Evolutionary conservation across 1,140 invertebrate species (phyloP).

Genomic region (Heliconius hewitsoni): DNA sequence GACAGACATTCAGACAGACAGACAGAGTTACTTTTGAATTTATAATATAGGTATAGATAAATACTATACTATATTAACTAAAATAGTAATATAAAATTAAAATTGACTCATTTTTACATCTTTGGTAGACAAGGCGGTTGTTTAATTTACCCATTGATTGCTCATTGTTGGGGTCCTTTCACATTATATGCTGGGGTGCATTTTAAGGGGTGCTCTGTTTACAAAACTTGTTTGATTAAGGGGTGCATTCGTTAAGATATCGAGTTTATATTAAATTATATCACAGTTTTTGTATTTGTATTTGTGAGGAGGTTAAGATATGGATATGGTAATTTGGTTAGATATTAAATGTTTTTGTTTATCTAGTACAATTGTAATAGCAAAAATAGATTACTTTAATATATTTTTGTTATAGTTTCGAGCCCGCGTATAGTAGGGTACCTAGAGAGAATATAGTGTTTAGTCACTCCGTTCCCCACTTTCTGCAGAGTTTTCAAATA

Average conservation of each 20-base stretch:
- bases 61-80: no score
- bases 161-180: conserved; percentile 65
- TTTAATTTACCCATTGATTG: conserved; percentile 77
- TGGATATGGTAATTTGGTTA: background rate
- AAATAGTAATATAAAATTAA: background rate
- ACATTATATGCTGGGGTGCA: conserved; percentile 58
- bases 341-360: conserved; percentile 1
- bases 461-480: no score
- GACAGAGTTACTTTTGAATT: no score
- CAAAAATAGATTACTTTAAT: background rate
- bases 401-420: background rate
- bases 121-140: conserved; percentile 54
- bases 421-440: no score
- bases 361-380: background rate
- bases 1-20: no score
- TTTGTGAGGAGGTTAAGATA: conserved; percentile 4
- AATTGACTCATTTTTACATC: conserved; percentile 8
- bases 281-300: conserved; percentile 33
- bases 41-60: no score
- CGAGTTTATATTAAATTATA: conserved; percentile 63
- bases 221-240: conserved; percentile 57
- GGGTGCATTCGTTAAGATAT: conserved; percentile 64
- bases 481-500: no score
- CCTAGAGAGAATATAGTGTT: no score
- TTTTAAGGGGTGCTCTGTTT: conserved; percentile 53